Evolutionary conservation across 1,140 invertebrate genomes (phyloP), one percentile per base, ranked within the genome.

Genomic region (Aradophagus sp.): DNA sequence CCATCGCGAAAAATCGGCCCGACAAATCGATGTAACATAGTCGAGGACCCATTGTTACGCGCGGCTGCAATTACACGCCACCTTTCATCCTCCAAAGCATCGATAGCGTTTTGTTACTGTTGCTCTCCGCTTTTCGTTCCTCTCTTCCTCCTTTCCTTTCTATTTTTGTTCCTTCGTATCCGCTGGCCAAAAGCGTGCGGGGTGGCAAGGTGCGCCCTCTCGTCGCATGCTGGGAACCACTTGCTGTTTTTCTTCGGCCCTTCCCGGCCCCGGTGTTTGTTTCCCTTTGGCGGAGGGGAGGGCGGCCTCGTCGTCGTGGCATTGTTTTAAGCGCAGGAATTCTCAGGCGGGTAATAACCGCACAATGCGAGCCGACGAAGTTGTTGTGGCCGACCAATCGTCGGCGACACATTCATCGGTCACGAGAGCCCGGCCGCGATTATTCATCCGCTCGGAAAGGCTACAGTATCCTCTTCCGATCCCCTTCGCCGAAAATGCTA

Each of bases 11-110:
- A 23, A 73, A 79, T 80, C 75, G 76, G 73, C 63, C n/a, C 77
- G 79, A 79, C 79, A 75, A 84, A 84, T 83, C 78, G 78, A 84
- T 82, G 82, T 83, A 84, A 84, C 80, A 82, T 79, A 84, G 78
- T 81, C 79, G 81, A 84, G 82, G 74, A 73, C 74, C 63, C 67
- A 74, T 82, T 82, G 61, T 76, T 73, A 62, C 48, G 38, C 53
- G 63, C 73, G 79, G 74, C 76, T 77, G 83, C 80, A 83, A 85
- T 85, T 84, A 84, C 75, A 77, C 77, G 72, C 31, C 56, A 66
- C 74, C 70, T 65, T 73, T 73, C 75, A 50, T 56, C 55, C 55
- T 65, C 69, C 74, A 72, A 74, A 16, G 42, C 73, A 78, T 76
- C 80, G 74, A 82, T 80, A 78, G 71, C 72, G 79, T 84, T 83